Evolutionary conservation across 2,797 vertebrate species (phyloP).

Genomic region (Lagothrix lagotricha): DNA sequence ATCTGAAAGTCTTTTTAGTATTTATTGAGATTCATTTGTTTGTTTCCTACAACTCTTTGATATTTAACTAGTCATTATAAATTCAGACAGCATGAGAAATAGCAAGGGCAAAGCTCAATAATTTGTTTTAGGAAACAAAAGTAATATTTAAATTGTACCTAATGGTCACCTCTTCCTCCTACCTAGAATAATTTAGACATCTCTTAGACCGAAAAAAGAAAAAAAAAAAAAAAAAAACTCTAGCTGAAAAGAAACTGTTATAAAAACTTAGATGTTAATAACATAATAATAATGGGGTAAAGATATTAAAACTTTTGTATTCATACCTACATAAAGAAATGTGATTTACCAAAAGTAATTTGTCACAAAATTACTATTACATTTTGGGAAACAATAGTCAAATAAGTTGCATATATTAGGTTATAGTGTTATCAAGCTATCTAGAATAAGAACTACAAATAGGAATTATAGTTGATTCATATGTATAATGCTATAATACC

Average conservation of each 20-base stretch:
- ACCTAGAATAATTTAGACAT: neutral
- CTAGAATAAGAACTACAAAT: neutral
- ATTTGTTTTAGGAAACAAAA: conserved; percentile 3
- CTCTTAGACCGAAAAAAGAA: neutral
- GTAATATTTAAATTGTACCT: neutral
- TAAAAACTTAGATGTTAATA: neutral
- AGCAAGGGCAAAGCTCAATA: neutral
- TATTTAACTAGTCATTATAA: conserved; percentile 37
- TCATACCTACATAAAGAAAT: neutral
- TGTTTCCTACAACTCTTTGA: neutral
- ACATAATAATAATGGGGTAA: conserved; percentile 10
- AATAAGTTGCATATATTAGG: conserved; percentile 2
- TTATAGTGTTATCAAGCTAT: neutral
- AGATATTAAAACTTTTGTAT: neutral
- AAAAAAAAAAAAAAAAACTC: neutral
- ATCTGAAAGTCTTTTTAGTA: neutral
- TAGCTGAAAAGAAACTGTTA: neutral
- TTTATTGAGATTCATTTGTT: neutral
- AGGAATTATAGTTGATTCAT: neutral
- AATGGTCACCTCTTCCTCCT: neutral
- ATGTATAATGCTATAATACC: neutral
- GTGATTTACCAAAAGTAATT: neutral
- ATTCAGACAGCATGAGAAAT: neutral
- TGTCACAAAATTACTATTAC: conserved; percentile 37
- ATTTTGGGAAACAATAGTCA: neutral